Evolutionary conservation across 2,797 vertebrate species (phyloP).

Genomic region (Petrocephalus schoutedeni): DNA sequence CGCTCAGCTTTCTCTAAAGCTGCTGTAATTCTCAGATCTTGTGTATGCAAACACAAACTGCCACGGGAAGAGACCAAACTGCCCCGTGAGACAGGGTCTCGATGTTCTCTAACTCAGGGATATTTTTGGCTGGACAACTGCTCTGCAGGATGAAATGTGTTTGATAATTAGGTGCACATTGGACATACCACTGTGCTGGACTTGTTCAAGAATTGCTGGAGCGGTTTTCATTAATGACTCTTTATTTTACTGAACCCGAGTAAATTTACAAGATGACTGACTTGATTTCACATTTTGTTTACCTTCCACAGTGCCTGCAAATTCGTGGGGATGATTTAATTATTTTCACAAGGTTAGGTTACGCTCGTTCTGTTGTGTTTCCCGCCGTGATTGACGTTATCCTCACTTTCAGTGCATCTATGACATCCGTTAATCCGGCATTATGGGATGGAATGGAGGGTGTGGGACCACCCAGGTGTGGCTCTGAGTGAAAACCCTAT

Average conservation of each 20-base stretch:
- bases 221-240: neutral
- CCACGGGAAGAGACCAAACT: neutral
- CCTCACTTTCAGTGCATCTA: neutral
- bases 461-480: slow-evolving; percentile 5
- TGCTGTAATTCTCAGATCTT: neutral
- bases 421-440: neutral
- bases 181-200: neutral
- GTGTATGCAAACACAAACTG: neutral
- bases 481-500: neutral
- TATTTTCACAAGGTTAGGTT: neutral
- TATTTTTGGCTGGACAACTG: neutral
- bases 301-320: neutral
- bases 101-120: neutral
- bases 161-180: neutral
- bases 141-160: neutral
- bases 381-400: neutral
- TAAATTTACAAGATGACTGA: slow-evolving; percentile 13
- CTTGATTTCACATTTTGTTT: slow-evolving; percentile 16
- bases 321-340: slow-evolving; percentile 10
- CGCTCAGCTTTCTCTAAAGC: neutral
- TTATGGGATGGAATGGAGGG: neutral
- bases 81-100: neutral
- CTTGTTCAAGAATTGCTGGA: neutral
- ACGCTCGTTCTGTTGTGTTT: neutral
- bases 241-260: neutral